A percentile compares a stretch with the other conserved stretches of the same genome.
Evolutionary conservation across 2,797 vertebrate genomes (phyloP).

Genomic region (Iguana delicatissima): DNA sequence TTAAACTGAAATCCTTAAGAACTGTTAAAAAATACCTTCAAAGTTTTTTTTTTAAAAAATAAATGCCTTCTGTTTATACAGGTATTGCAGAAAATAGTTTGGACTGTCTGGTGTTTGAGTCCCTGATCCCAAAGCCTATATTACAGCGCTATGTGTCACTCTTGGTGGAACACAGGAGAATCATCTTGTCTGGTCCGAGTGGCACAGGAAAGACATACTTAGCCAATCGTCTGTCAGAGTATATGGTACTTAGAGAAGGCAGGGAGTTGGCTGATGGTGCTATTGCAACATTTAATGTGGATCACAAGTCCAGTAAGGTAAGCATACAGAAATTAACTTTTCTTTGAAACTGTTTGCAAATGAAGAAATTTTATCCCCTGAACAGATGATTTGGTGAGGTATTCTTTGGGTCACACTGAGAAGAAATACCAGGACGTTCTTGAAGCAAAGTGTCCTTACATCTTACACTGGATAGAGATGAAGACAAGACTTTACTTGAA

Average conservation of each 20-base stretch:
- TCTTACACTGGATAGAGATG: not conserved
- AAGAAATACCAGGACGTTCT: not conserved
- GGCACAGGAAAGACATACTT: conserved; percentile 96
- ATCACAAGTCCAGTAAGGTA: conserved; percentile 99
- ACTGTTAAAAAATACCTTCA: not conserved
- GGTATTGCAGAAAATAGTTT: conserved; percentile 87
- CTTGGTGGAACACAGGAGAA: conserved; percentile 90
- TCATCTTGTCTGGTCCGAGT: conserved; percentile 96
- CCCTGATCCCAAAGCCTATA: conserved; percentile 93
- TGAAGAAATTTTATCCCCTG: not conserved
- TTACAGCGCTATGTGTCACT: conserved; percentile 95
- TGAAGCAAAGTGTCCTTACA: not conserved
- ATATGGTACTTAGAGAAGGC: conserved; percentile 89
- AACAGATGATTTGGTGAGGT: not conserved
- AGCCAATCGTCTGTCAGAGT: conserved; percentile 90
- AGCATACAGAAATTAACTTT: not conserved
- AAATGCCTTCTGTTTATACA: conserved; percentile 61
- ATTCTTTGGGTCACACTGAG: not conserved
- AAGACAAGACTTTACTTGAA: not conserved
- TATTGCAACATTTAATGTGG: conserved; percentile 95
- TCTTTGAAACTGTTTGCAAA: not conserved
- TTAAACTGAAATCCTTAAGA: not conserved
- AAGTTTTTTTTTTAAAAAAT: not conserved
- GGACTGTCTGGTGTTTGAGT: conserved; percentile 94
- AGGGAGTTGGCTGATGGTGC: conserved; percentile 84